Evolutionary conservation across 2,797 vertebrate genomes (phyloP).

Genomic region (Parauchenoglanis punctatus): DNA sequence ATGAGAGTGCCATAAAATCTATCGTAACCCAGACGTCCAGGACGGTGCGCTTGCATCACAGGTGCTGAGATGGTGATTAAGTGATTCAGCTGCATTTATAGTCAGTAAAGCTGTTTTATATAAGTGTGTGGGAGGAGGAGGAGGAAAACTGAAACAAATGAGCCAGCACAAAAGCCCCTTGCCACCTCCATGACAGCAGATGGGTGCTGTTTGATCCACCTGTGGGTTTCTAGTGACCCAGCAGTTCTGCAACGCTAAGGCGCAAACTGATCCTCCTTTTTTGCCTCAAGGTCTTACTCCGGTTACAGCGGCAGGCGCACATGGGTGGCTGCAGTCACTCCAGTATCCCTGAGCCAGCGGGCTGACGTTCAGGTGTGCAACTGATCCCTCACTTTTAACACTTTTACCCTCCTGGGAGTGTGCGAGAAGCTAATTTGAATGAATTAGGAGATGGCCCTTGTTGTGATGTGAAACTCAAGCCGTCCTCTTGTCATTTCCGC

Average conservation of each 20-base stretch:
- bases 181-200: slow-evolving; percentile 63
- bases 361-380: slow-evolving; percentile 70
- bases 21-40: slow-evolving; percentile 15
- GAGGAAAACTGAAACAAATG: slow-evolving; percentile 38
- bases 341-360: slow-evolving; percentile 61
- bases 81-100: slow-evolving; percentile 34
- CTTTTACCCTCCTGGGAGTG: slow-evolving; percentile 65
- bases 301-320: slow-evolving; percentile 60
- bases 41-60: slow-evolving; percentile 47
- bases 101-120: slow-evolving; percentile 15
- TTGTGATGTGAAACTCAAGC: slow-evolving; percentile 69
- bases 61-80: slow-evolving; percentile 49
- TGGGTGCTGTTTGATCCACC: slow-evolving; percentile 67
- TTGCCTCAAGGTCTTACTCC: slow-evolving; percentile 41
- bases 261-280: slow-evolving; percentile 65
- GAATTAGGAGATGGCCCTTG: slow-evolving; percentile 77
- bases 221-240: slow-evolving; percentile 61
- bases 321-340: slow-evolving; percentile 65
- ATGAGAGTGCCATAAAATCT: slow-evolving; percentile 22
- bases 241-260: slow-evolving; percentile 46
- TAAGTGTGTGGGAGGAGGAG: not conserved
- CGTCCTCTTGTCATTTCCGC: slow-evolving; percentile 63
- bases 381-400: slow-evolving; percentile 75
- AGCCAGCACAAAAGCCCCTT: slow-evolving; percentile 59
- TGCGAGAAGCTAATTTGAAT: slow-evolving; percentile 75